These are phyloP conservation scores for Caenorhabditis panamensis DNA, from an alignment of 2,888 invertebrate species.

Conservation along the genomic window DNA sequence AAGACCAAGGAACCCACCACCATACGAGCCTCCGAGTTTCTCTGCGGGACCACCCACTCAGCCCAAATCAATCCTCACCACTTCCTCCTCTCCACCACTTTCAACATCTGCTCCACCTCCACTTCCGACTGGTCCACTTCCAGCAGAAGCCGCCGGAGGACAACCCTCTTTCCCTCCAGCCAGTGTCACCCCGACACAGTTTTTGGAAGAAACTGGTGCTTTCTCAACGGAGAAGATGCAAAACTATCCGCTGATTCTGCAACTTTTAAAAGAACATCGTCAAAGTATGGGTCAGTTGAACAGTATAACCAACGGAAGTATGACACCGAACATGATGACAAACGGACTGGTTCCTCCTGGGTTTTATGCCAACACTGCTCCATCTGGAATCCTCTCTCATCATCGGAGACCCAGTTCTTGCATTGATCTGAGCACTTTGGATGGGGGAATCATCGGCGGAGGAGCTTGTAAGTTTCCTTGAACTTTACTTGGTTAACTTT, in stretches of 20 bases:
- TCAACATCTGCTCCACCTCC: slow-evolving; percentile 38
- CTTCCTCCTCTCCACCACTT: slow-evolving; percentile 34
- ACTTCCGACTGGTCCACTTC: slow-evolving; percentile 59
- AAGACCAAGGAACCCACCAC: slow-evolving; percentile 64
- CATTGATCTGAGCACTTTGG: slow-evolving; percentile 54
- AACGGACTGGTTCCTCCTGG: slow-evolving; percentile 20
- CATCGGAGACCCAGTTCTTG: slow-evolving; percentile 64
- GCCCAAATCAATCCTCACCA: background rate
- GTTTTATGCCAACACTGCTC: slow-evolving; percentile 27
- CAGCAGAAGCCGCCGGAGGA: slow-evolving; percentile 67
- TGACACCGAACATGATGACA: background rate
- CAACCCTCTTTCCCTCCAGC: slow-evolving; percentile 70
- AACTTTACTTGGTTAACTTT: background rate
- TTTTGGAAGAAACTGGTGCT: slow-evolving; percentile 37
- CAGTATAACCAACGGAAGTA: background rate
- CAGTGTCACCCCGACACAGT: slow-evolving; percentile 66
- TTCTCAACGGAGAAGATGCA: slow-evolving; percentile 58
- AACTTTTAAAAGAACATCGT: slow-evolving; percentile 66
- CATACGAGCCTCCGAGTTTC: slow-evolving; percentile 49
- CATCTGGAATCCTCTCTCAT: slow-evolving; percentile 37
- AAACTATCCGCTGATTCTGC: slow-evolving; percentile 70
- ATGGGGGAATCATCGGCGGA: slow-evolving; percentile 42
- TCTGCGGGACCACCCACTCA: slow-evolving; percentile 7
- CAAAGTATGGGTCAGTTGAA: slow-evolving; percentile 44
- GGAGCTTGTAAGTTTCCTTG: slow-evolving; percentile 29